phyloP scores from a whole-genome alignment of 2,888 invertebrate genomes.

The Strigamia transsilvanica region DNA sequence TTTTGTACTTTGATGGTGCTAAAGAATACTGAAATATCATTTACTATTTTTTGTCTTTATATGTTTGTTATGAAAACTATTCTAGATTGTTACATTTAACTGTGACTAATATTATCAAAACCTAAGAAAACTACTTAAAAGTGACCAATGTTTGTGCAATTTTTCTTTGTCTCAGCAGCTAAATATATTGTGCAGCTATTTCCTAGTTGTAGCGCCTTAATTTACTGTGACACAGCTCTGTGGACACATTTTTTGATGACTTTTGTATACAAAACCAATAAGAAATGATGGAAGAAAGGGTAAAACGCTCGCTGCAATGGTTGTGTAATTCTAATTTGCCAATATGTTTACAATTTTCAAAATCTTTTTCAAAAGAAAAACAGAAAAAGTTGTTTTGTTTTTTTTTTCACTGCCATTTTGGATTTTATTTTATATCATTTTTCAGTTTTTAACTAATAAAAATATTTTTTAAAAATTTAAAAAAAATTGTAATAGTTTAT shows the following conservation, averaged over 20 bases:
- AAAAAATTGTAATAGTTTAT: background rate
- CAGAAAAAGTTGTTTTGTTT: background rate
- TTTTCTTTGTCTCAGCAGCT: background rate
- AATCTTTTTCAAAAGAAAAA: background rate
- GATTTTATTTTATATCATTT: background rate
- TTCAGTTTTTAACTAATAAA: background rate
- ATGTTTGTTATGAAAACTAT: background rate
- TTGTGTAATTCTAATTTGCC: background rate
- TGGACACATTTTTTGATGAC: too few species aligned
- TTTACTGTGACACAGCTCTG: too few species aligned
- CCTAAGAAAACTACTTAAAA: background rate
- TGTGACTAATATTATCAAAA: background rate
- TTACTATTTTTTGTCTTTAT: background rate
- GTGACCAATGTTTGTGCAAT: background rate
- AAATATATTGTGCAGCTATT: background rate
- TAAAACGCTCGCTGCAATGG: background rate
- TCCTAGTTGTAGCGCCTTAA: background rate
- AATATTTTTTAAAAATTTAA: too few species aligned
- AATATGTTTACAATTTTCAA: background rate
- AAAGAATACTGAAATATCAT: background rate
- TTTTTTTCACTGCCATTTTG: background rate
- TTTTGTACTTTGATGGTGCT: background rate
- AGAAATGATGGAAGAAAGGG: too few species aligned
- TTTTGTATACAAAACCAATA: background rate
- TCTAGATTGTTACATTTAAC: slow-evolving; percentile 2